Percentiles rank a stretch among this genome's conserved stretches.
These are phyloP conservation scores for Amiota mariae DNA, from an alignment of 2,888 invertebrate genomes.

Conservation along the genomic window DNA sequence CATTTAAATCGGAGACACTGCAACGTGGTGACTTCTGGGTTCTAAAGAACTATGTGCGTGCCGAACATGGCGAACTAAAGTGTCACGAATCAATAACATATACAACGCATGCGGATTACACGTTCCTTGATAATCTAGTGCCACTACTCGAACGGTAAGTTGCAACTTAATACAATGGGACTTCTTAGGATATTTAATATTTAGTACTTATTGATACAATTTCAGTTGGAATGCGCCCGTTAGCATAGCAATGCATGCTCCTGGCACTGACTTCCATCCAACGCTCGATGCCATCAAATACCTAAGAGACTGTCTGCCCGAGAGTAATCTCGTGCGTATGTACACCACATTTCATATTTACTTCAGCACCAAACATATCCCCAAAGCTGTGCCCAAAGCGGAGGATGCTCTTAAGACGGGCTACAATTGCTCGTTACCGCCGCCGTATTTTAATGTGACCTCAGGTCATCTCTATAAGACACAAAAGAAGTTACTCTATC, in stretches of 20 bases:
- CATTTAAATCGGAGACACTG: constrained; percentile 77
- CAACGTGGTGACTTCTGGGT: constrained; percentile 92
- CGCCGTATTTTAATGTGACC: constrained; percentile 82
- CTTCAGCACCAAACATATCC: constrained; percentile 90
- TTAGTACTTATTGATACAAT: background rate
- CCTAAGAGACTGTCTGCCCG: constrained; percentile 83
- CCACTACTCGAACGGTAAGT: constrained; percentile 83
- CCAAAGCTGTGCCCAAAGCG: constrained; percentile 81
- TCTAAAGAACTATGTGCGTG: constrained; percentile 87
- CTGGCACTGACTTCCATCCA: constrained; percentile 85
- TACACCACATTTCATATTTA: constrained; percentile 92
- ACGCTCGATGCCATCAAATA: constrained; percentile 87
- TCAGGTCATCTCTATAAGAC: constrained; percentile 83
- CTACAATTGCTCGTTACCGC: constrained; percentile 82
- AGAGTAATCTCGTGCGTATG: constrained; percentile 81
- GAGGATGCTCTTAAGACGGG: constrained; percentile 77
- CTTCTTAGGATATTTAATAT: background rate
- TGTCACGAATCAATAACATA: constrained; percentile 92
- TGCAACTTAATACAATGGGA: background rate
- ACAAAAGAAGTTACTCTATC: constrained; percentile 87
- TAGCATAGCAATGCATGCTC: constrained; percentile 90
- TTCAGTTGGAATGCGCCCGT: constrained; percentile 88
- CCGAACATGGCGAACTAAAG: constrained; percentile 79
- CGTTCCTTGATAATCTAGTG: constrained; percentile 91
- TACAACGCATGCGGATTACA: constrained; percentile 93